Base-by-base conservation (phyloP, 2,113 vertebrate species). In the Thalassarche chlororhynchos region DNA sequence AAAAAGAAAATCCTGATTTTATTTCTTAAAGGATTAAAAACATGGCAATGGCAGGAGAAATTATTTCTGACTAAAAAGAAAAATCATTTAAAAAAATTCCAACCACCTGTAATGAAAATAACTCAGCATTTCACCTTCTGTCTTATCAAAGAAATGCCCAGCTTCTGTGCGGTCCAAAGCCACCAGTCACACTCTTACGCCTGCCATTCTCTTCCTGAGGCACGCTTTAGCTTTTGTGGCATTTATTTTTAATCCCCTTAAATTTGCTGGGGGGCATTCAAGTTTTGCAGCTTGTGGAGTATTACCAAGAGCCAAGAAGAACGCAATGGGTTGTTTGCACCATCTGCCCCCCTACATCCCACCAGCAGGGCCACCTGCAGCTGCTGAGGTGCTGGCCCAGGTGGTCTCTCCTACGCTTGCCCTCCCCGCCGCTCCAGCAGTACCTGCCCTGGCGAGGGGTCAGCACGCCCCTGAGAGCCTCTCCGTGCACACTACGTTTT, bases 401-500 rank as follows among this genome's bases (percentile, higher is more conserved):
- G 42, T 28, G 32, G 32, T 31, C 7, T 40, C 24, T 17, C 31
- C 51, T 52, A 19, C 0, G 0, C 18, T 58, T 77, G 62, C 42
- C 36, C 31, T 47, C 36, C 70, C 13, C 76, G 25, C 12, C 1
- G 0, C 38, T 47, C n/a, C 68, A 60, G 24, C 2, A 3, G 20
- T 31, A 57, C 68, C 25, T 44, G 31, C 25, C 36, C 24, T 12
- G 40, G 32, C 1, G 0, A 68, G 47, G 26, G 55, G 38, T 52
- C 55, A 52, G 36, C 5, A 26, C 1, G 1, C 9, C 6, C 20
- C 40, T 17, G 20, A 18, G 3, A 61, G 11, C 29, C 32, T 58
- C 55, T 29, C 47, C 14, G 12, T 2, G 3, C 18, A 60, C 0
- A 0, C 25, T 76, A 15, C 1, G 0, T 8, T 82, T 51, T 55